phyloP scores from a whole-genome alignment of 2,797 vertebrate genomes.

The Sebastes vulpes region DNA sequence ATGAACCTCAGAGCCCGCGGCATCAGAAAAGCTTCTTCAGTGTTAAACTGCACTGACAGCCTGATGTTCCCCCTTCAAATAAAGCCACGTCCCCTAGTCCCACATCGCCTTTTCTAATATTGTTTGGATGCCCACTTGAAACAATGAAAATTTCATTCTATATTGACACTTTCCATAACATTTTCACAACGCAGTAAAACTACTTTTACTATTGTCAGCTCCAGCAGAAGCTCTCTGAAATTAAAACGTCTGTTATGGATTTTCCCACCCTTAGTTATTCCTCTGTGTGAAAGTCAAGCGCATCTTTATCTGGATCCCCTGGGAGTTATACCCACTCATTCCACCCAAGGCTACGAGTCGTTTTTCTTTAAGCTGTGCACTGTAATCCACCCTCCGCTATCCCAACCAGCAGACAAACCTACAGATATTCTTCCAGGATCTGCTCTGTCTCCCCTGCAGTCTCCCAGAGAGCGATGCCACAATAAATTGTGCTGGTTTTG shows the following conservation, averaged over 20 bases:
- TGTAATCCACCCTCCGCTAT: slow-evolving; percentile 54
- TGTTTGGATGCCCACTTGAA: slow-evolving; percentile 38
- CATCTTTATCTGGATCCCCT: slow-evolving; percentile 59
- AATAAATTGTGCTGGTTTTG: slow-evolving; percentile 54
- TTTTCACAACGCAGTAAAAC: slow-evolving; percentile 29
- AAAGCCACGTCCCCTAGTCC: slow-evolving; percentile 44
- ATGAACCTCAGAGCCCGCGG: slow-evolving; percentile 16
- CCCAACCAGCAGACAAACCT: slow-evolving; percentile 44
- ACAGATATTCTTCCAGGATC: slow-evolving; percentile 47
- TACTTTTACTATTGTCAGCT: slow-evolving; percentile 26
- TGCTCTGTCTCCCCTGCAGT: slow-evolving; percentile 45
- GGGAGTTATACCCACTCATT: slow-evolving; percentile 66
- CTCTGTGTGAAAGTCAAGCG: slow-evolving; percentile 54
- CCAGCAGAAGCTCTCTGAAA: slow-evolving; percentile 41
- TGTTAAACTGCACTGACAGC: slow-evolving; percentile 57
- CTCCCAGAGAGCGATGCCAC: slow-evolving; percentile 54
- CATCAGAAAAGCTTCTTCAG: slow-evolving; percentile 32
- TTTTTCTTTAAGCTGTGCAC: slow-evolving; percentile 56
- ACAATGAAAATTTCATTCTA: slow-evolving; percentile 19
- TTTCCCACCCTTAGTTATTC: slow-evolving; percentile 65
- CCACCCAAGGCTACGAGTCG: slow-evolving; percentile 52
- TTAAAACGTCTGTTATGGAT: slow-evolving; percentile 62
- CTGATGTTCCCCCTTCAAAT: slow-evolving; percentile 62
- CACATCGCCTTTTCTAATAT: slow-evolving; percentile 42
- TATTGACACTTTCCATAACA: slow-evolving; percentile 37